Evolutionary conservation across 2,797 vertebrate species (phyloP).

Genomic region (Sebastes steindachneri): DNA sequence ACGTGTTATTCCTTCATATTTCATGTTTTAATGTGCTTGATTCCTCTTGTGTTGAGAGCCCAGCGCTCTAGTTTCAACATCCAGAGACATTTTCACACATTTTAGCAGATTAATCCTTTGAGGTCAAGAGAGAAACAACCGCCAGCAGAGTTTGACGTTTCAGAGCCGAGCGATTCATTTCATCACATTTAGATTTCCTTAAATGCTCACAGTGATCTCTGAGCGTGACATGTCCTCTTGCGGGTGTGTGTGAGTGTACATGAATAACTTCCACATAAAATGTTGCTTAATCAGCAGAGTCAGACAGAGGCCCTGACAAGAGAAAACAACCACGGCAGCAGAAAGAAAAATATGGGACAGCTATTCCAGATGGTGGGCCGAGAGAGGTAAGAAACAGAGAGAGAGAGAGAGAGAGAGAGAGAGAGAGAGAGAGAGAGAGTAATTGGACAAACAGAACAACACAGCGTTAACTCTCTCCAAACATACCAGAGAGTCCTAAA

Average conservation of each 20-base stretch:
- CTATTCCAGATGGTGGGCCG: slow-evolving; percentile 8
- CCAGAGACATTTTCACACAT: not conserved
- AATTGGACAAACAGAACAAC: not conserved
- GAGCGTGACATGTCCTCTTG: not conserved
- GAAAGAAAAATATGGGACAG: slow-evolving; percentile 50
- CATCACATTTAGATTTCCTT: not conserved
- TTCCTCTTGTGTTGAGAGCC: not conserved
- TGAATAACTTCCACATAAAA: slow-evolving; percentile 44
- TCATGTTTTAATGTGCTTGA: not conserved
- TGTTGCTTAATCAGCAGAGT: slow-evolving; percentile 60
- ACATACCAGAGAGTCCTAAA: not conserved
- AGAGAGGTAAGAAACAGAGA: not conserved
- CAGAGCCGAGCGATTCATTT: not conserved
- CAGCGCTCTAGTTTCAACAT: not conserved
- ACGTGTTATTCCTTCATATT: not conserved
- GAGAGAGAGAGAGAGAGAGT: not conserved
- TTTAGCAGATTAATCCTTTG: not conserved
- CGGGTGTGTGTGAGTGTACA: not conserved
- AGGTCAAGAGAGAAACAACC: not conserved
- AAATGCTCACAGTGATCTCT: not conserved
- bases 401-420: not conserved
- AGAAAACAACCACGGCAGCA: slow-evolving; percentile 48
- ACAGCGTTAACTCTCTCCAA: not conserved
- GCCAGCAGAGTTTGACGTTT: not conserved
- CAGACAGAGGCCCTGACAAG: slow-evolving; percentile 28